Evolutionary conservation across 2,113 vertebrate genomes (phyloP).

Genomic region (Chlamydotis undulata): DNA sequence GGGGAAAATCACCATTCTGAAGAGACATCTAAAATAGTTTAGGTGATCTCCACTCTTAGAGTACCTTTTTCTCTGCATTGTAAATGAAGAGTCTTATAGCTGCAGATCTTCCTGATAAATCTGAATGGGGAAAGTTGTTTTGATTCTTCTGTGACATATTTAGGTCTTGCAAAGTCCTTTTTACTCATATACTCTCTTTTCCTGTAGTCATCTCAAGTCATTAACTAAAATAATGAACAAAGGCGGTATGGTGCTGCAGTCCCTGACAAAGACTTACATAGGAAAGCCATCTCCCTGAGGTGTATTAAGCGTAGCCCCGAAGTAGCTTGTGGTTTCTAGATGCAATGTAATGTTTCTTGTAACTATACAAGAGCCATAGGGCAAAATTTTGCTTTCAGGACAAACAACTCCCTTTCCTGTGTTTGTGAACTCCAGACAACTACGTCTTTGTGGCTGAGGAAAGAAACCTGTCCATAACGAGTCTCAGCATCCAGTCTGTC

Average conservation of each 20-base stretch:
- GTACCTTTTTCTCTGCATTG: background rate
- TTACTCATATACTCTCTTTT: background rate
- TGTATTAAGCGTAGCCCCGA: rapidly evolving
- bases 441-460: background rate
- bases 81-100: background rate
- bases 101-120: background rate
- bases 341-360: background rate
- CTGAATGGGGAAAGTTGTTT: background rate
- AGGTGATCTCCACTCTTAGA: background rate
- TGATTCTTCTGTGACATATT: background rate
- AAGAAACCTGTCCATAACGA: background rate
- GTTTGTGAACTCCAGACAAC: background rate
- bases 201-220: background rate
- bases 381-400: background rate
- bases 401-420: background rate
- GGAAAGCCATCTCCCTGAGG: background rate
- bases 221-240: background rate
- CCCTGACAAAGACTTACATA: background rate
- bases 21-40: background rate
- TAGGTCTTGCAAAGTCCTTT: background rate
- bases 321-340: background rate
- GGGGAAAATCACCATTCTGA: rapidly evolving
- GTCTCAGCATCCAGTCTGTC: background rate
- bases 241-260: background rate
- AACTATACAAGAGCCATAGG: background rate